A percentile compares a stretch with the other conserved stretches of the same genome.
Conservation (phyloP, 2,113 vertebrate genomes). For the Felis catus region DNA sequence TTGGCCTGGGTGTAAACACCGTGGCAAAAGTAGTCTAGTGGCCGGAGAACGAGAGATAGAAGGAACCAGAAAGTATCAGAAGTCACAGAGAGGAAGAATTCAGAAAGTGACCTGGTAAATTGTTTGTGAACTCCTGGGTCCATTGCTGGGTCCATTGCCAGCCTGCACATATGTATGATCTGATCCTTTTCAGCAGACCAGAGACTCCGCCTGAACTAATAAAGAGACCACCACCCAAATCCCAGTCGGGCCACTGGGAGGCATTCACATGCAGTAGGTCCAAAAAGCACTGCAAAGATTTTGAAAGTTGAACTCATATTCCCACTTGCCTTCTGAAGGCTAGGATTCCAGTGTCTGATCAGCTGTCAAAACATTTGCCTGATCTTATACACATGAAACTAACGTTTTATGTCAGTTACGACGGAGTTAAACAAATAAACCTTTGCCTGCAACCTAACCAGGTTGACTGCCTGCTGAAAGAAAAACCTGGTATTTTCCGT, state of each 20-base stretch:
- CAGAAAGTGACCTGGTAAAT: neutral
- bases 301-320: neutral
- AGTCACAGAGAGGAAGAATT: neutral
- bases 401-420: neutral
- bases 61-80: neutral
- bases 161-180: neutral
- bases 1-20: neutral
- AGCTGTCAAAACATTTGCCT: neutral
- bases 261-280: neutral
- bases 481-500: neutral
- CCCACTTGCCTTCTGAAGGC: neutral
- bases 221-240: neutral
- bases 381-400: neutral
- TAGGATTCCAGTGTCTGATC: neutral
- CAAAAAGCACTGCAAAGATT: neutral
- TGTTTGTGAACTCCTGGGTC: neutral
- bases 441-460: neutral
- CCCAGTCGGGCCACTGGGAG: neutral
- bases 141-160: neutral
- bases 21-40: neutral
- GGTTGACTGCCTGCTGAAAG: neutral
- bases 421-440: neutral
- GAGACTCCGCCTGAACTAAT: neutral
- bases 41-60: neutral
- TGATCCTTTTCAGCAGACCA: neutral